Conservation (phyloP, 2,113 vertebrate genomes). For the Typhlomys cinereus region DNA sequence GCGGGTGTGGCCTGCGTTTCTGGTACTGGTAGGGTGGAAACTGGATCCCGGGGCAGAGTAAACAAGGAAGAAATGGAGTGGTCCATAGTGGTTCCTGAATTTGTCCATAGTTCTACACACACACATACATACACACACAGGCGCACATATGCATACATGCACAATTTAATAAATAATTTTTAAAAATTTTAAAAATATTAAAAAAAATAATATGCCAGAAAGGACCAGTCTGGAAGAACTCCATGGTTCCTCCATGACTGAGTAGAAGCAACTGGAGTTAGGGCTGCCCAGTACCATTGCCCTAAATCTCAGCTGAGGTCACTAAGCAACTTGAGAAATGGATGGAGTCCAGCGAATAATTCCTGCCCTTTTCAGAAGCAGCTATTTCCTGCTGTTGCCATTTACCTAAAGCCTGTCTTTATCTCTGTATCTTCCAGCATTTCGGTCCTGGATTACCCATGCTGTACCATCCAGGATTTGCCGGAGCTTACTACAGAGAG, state of each 20-base stretch:
- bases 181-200: too few species aligned
- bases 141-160: too few species aligned
- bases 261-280: neutral
- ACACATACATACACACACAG: too few species aligned
- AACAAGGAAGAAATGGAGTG: too few species aligned
- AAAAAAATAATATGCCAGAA: neutral
- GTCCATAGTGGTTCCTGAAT: too few species aligned
- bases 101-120: too few species aligned
- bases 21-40: too few species aligned
- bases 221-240: neutral
- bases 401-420: neutral
- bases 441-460: conserved; percentile 93
- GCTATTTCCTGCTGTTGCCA: neutral
- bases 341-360: neutral
- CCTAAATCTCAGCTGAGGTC: conserved; percentile 37
- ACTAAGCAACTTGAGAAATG: conserved; percentile 20
- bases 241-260: neutral
- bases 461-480: conserved; percentile 93
- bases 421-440: conserved; percentile 87
- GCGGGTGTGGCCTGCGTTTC: too few species aligned
- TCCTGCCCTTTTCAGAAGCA: conserved; percentile 36
- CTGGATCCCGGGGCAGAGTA: too few species aligned
- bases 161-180: too few species aligned
- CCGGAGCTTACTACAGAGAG: conserved; percentile 97
- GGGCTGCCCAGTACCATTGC: neutral